phyloP scores from a whole-genome alignment of 2,797 vertebrate species.

The Amphiprion clarkii region DNA sequence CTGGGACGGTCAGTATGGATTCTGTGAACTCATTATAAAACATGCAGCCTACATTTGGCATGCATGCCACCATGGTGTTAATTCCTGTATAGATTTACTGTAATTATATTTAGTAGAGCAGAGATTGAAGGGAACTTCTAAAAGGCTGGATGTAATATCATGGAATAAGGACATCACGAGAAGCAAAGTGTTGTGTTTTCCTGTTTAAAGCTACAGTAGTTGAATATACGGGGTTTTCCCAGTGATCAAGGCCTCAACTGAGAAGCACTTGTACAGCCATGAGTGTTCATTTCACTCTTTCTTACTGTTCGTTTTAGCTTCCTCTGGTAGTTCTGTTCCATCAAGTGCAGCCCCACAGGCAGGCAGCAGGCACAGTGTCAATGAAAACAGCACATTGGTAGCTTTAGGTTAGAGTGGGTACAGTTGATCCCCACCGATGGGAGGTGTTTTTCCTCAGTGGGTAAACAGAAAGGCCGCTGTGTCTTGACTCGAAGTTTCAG shows the following conservation, averaged over 20 bases:
- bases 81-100: constrained; percentile 58
- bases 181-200: not conserved
- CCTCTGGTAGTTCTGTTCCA: constrained; percentile 45
- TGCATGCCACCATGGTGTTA: not conserved
- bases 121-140: not conserved
- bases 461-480: constrained; percentile 23
- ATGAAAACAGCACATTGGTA: constrained; percentile 12
- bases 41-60: constrained; percentile 34
- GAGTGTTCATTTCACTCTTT: constrained; percentile 1
- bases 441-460: constrained; percentile 5
- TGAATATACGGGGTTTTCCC: not conserved
- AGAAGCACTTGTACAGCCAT: not conserved
- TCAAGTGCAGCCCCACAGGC: not conserved
- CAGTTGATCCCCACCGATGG: constrained; percentile 23
- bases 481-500: constrained; percentile 9
- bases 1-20: constrained; percentile 37
- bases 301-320: constrained; percentile 4
- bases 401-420: constrained; percentile 8
- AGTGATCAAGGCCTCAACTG: not conserved
- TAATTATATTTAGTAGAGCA: constrained; percentile 23
- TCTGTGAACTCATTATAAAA: constrained; percentile 31
- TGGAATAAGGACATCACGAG: not conserved
- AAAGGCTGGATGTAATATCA: not conserved
- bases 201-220: not conserved
- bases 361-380: constrained; percentile 31